Conservation (phyloP, 2,797 vertebrate genomes). For the Pseudochaenichthys georgianus region DNA sequence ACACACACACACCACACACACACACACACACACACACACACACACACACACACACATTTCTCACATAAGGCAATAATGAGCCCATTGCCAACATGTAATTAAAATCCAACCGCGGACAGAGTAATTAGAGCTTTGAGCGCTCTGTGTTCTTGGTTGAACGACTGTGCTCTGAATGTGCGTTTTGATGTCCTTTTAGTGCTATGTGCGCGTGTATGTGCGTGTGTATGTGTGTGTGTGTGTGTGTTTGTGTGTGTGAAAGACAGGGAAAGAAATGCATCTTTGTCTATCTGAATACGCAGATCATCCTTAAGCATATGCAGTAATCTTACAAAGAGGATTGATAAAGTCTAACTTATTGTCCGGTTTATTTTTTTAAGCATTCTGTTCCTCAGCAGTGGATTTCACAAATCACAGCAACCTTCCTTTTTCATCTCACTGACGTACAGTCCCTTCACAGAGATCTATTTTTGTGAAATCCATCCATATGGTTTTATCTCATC, state of each 20-base stretch:
- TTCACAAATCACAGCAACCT: background rate
- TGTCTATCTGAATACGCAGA: background rate
- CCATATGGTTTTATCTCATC: slow-evolving; percentile 24
- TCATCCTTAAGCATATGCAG: background rate
- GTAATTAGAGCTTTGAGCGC: slow-evolving; percentile 60
- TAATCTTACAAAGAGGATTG: background rate
- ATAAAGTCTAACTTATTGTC: slow-evolving; percentile 1
- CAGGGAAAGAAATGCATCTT: background rate
- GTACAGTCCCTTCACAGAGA: background rate
- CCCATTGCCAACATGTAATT: slow-evolving; percentile 62
- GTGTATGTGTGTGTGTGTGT: background rate
- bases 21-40: no score
- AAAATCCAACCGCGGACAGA: slow-evolving; percentile 63
- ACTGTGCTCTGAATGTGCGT: slow-evolving; percentile 20
- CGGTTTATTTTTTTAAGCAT: background rate
- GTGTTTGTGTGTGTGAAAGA: background rate
- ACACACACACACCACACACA: no score
- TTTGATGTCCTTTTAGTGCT: slow-evolving; percentile 20
- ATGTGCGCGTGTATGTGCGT: background rate
- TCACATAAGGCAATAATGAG: slow-evolving; percentile 39
- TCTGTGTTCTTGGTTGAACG: slow-evolving; percentile 44
- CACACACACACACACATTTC: no score
- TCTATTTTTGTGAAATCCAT: slow-evolving; percentile 18
- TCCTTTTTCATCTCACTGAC: no score
- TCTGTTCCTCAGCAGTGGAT: background rate